Base-by-base conservation (phyloP, 2,797 vertebrate genomes). In the Propithecus deckenii region DNA sequence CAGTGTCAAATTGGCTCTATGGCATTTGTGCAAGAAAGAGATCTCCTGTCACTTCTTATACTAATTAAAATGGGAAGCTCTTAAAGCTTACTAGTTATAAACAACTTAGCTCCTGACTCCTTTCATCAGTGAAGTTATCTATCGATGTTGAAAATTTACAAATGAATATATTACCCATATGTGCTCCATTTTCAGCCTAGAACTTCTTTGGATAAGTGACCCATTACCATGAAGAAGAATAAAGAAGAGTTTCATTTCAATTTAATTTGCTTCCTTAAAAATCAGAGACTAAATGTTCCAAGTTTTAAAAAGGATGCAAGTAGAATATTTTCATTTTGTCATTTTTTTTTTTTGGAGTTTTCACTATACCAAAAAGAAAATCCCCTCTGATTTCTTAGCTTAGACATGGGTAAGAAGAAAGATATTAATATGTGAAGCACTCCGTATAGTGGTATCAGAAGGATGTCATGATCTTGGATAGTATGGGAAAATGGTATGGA, bases 321-420 rank as follows among this genome's bases (percentile, higher is more conserved):
- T 46, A 59, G 5, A 57, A 22, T 84, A 48, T 86, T 81, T 95
- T 94, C 17, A 71, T 18, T 74, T 11, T 92, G 38, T 74, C 50
- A n/a, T 35, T 84, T 96, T 57, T 52, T 84, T 52, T 18, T 57
- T 96, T 95, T 75, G 74, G 32, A 87, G 9, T 17, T 79, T 86
- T 94, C 72, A 35, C 81, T 79, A 35, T 63, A 85, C 10, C 50
- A 72, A 38, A 71, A 69, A 81, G 57, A 89, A 84, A 93, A 94
- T 28, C 2, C 13, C 15, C 30, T 76, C 35, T 65, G 61, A 88
- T 81, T 91, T 81, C 43, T 81, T 84, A 90, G 35, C 22, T 38
- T 72, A 89, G 17, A 57, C 6, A 32, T 57, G 30, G 15, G 13
- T 69, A 67, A 72, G n/a, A 57, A 76, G 30, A 79, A 97, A 61